These are phyloP conservation scores for Melolontha melolontha DNA, from an alignment of 2,888 invertebrate species.

Conservation along the genomic window DNA sequence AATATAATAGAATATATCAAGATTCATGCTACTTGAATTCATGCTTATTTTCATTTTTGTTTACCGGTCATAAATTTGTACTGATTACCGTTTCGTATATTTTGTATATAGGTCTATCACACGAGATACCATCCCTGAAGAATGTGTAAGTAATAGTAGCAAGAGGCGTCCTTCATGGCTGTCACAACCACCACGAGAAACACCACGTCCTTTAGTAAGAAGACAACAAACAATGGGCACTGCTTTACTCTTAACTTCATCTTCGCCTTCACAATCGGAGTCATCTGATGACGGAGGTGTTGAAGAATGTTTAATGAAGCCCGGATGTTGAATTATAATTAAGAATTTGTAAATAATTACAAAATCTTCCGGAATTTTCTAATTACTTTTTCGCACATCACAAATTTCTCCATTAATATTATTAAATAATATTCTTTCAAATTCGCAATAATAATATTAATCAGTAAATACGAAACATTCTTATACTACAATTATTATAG, in stretches of 20 bases:
- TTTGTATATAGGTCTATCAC: conserved; percentile 68
- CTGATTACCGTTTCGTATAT: too few species aligned
- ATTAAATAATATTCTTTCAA: too few species aligned
- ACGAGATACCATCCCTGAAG: conserved; percentile 80
- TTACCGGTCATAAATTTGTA: too few species aligned
- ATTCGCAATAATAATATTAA: too few species aligned
- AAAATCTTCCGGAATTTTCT: too few species aligned
- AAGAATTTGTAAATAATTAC: neutral
- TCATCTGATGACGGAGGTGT: conserved; percentile 64
- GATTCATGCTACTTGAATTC: neutral
- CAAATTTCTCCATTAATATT: too few species aligned
- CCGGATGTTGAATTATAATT: conserved; percentile 53
- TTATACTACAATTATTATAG: too few species aligned
- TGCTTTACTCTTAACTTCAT: conserved; percentile 73
- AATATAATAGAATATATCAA: neutral
- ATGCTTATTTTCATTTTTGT: neutral
- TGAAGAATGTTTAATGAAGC: conserved; percentile 62
- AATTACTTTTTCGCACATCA: too few species aligned
- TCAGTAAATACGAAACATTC: too few species aligned
- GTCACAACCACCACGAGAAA: conserved; percentile 64
- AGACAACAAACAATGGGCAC: conserved; percentile 74
- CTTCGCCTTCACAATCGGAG: conserved; percentile 66
- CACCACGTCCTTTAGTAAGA: conserved; percentile 71
- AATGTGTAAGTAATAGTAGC: conserved; percentile 60
- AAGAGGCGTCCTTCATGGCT: conserved; percentile 61